phyloP scores from a whole-genome alignment of 2,888 invertebrate genomes.

The Ecdyonurus torrentis region DNA sequence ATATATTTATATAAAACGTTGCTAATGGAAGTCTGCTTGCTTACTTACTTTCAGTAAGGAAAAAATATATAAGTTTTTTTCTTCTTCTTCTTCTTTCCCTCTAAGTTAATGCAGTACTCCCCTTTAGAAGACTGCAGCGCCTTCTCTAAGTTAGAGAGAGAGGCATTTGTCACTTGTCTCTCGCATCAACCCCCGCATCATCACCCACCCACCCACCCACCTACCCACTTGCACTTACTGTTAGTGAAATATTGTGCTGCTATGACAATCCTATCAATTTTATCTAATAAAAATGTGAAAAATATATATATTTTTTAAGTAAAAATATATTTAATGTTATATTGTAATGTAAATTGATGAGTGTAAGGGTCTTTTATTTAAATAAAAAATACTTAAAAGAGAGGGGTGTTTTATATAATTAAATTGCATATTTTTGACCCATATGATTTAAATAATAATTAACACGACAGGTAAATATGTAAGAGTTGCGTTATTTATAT shows the following conservation, averaged over 20 bases:
- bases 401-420: too few species aligned
- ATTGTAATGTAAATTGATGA: too few species aligned
- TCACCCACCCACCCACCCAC: background rate
- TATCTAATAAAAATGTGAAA: too few species aligned
- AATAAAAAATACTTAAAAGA: too few species aligned
- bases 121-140: background rate
- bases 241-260: background rate
- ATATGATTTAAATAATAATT: too few species aligned
- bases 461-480: too few species aligned
- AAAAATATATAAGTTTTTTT: background rate
- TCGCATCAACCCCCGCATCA: background rate
- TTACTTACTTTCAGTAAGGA: background rate
- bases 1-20: background rate
- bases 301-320: too few species aligned
- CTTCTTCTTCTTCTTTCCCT: too few species aligned
- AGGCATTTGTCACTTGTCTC: slow-evolving; percentile 2
- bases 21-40: background rate
- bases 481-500: too few species aligned
- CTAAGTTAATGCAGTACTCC: background rate
- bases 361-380: too few species aligned
- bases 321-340: too few species aligned
- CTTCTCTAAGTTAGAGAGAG: background rate
- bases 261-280: background rate
- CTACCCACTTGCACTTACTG: background rate
- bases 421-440: too few species aligned